Evolutionary conservation across 2,797 vertebrate species (phyloP).

Genomic region (Falco novaeseelandiae): DNA sequence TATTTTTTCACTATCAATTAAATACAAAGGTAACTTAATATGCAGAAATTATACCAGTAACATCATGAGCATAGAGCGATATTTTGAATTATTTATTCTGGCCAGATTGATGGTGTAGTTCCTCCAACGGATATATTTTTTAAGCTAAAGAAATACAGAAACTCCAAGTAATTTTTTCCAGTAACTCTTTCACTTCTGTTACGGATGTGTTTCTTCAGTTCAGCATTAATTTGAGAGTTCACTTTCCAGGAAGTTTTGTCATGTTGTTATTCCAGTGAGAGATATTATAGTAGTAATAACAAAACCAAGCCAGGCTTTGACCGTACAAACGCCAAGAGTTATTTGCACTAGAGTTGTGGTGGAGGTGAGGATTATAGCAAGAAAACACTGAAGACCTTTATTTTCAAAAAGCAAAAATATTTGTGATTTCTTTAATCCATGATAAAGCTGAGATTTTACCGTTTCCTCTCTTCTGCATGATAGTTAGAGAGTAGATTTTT

Average conservation of each 20-base stretch:
- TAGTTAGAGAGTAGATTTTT: not conserved
- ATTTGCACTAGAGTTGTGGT: not conserved
- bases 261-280: not conserved
- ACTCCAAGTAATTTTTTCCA: not conserved
- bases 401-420: not conserved
- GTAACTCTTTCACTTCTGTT: not conserved
- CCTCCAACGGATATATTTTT: not conserved
- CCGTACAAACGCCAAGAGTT: not conserved
- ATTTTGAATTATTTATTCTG: constrained; percentile 43
- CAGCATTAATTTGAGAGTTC: not conserved
- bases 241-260: not conserved
- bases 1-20: constrained; percentile 9
- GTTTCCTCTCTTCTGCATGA: not conserved
- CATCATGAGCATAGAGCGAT: not conserved
- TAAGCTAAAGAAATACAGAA: not conserved
- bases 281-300: not conserved
- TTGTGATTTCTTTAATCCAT: not conserved
- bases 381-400: not conserved
- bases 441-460: not conserved
- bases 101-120: not conserved
- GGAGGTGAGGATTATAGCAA: not conserved
- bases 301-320: not conserved
- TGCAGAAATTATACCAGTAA: not conserved
- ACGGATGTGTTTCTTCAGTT: not conserved
- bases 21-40: not conserved